These are phyloP conservation scores for Shargacucullia verbasci DNA, from an alignment of 2,888 invertebrate genomes.

Conservation along the genomic window DNA sequence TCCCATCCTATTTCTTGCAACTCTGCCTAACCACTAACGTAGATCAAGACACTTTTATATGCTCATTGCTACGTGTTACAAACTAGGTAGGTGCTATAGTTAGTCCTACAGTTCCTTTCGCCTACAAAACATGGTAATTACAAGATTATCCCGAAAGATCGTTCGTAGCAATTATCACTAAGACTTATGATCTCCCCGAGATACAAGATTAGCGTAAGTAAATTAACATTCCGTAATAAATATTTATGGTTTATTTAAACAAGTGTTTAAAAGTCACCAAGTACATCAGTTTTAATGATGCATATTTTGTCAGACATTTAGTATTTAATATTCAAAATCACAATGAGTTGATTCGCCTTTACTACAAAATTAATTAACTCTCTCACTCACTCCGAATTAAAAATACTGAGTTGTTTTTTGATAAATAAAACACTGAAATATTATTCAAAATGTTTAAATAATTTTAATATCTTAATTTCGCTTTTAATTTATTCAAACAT, in stretches of 20 bases:
- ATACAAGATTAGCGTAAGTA: constrained; percentile 28
- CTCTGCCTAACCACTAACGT: too few relatives aligned
- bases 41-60: too few relatives aligned
- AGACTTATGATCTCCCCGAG: constrained; percentile 27
- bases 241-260: constrained; percentile 28
- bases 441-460: neutral
- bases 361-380: neutral
- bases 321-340: constrained; percentile 1
- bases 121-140: constrained; percentile 7
- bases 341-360: neutral
- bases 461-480: neutral
- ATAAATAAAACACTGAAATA: too few relatives aligned
- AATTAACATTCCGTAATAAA: constrained; percentile 33
- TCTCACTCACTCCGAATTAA: too few relatives aligned
- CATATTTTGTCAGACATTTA: neutral
- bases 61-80: too few relatives aligned
- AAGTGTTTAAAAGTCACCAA: neutral
- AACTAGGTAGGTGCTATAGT: too few relatives aligned
- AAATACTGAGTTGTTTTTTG: too few relatives aligned
- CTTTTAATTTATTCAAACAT: neutral
- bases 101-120: too few relatives aligned
- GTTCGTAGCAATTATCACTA: constrained; percentile 44
- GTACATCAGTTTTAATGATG: constrained; percentile 1
- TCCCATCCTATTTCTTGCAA: too few relatives aligned
- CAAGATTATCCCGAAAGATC: constrained; percentile 34